A percentile compares a stretch with the other conserved stretches of the same genome.
Evolutionary conservation across 1,140 invertebrate genomes (phyloP).

Genomic region (Procambarus virginalis): DNA sequence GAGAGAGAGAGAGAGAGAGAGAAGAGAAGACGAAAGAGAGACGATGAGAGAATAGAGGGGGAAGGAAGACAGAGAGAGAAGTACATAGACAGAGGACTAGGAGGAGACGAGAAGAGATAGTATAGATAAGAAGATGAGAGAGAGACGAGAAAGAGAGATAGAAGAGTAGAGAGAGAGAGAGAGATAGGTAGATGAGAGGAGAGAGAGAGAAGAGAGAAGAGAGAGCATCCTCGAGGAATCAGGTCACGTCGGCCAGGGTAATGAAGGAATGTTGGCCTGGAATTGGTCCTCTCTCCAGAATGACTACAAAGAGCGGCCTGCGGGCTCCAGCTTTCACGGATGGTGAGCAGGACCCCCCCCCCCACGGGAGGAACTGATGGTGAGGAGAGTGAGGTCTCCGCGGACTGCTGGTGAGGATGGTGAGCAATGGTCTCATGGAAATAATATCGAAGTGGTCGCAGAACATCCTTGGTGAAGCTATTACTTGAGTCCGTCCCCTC

Average conservation of each 20-base stretch:
- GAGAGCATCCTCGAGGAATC: constrained; percentile 13
- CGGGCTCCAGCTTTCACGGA: constrained; percentile 23
- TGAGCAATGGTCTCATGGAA: background rate
- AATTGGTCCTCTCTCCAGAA: constrained; percentile 46
- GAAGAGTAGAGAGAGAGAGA: constrained; percentile 36
- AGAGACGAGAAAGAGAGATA: constrained; percentile 12
- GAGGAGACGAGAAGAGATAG: background rate
- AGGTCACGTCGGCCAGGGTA: constrained; percentile 48
- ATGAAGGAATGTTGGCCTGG: constrained; percentile 53
- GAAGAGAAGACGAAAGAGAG: background rate
- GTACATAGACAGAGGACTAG: no score
- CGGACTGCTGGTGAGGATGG: background rate
- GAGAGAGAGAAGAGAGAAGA: background rate
- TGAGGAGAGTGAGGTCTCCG: background rate
- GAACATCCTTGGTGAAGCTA: no score
- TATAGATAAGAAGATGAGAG: background rate
- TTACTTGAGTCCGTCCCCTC: no score
- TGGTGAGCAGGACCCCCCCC: constrained; percentile 6
- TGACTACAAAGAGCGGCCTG: constrained; percentile 37
- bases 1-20: no score
- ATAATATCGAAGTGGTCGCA: no score
- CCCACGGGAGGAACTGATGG: background rate
- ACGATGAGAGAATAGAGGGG: background rate
- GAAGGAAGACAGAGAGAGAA: background rate
- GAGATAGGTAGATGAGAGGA: constrained; percentile 19